These are phyloP conservation scores for Melanocharis versteri DNA, from an alignment of 2,113 vertebrate species.

Conservation along the genomic window DNA sequence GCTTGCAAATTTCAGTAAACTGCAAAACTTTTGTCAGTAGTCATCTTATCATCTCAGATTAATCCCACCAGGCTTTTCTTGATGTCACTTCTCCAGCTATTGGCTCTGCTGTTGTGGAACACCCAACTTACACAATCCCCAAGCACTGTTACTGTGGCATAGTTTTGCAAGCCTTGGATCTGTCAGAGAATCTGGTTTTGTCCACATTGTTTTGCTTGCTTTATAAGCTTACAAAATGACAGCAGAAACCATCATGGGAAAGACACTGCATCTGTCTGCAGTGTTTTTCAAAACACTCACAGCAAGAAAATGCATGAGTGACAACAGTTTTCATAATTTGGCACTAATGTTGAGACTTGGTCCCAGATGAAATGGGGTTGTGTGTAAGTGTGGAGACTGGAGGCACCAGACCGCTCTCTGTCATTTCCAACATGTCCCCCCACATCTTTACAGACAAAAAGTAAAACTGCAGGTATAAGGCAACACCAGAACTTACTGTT, in stretches of 20 bases:
- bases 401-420: background rate
- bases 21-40: background rate
- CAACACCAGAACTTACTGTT: background rate
- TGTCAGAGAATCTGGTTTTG: background rate
- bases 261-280: background rate
- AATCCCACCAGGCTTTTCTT: background rate
- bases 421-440: background rate
- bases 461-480: background rate
- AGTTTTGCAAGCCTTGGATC: background rate
- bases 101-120: background rate
- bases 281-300: background rate
- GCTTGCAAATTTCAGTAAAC: background rate
- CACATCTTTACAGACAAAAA: background rate
- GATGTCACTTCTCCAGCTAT: background rate
- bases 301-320: background rate
- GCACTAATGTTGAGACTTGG: background rate
- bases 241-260: background rate
- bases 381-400: background rate
- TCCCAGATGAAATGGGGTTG: background rate
- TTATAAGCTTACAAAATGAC: background rate
- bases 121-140: background rate
- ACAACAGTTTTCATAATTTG: background rate
- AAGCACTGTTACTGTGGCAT: background rate
- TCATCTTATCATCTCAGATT: background rate
- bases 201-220: background rate